These are phyloP conservation scores for Rotaria sp. DNA, from an alignment of 2,888 invertebrate genomes.

Conservation along the genomic window DNA sequence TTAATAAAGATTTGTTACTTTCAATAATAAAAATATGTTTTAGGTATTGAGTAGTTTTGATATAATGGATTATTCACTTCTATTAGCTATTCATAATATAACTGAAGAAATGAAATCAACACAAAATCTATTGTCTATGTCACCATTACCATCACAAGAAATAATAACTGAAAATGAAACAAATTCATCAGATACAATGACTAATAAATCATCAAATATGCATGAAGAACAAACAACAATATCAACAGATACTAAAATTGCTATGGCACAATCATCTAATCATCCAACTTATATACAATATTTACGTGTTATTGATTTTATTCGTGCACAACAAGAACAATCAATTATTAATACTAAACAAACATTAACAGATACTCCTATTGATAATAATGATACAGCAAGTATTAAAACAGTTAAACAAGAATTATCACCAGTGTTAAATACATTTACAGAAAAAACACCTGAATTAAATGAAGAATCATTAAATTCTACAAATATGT, in stretches of 20 bases:
- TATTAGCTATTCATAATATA: constrained; percentile 91
- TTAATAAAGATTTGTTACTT: too few relatives aligned
- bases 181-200: not conserved
- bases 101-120: constrained; percentile 53
- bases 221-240: not conserved
- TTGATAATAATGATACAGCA: not conserved
- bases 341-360: not conserved
- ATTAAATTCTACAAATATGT: not conserved
- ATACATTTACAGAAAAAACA: not conserved
- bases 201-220: not conserved
- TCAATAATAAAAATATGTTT: too few relatives aligned
- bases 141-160: not conserved
- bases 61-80: constrained; percentile 98
- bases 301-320: constrained; percentile 27
- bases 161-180: not conserved
- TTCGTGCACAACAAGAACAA: constrained; percentile 8
- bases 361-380: not conserved
- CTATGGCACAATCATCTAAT: not conserved
- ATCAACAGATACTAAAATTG: not conserved
- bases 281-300: constrained; percentile 16
- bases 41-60: constrained; percentile 65
- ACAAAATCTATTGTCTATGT: not conserved
- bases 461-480: not conserved
- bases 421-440: not conserved
- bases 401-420: constrained; percentile 1